Evolutionary conservation across 2,113 vertebrate species (phyloP).

Genomic region (Onychostruthus taczanowskii): DNA sequence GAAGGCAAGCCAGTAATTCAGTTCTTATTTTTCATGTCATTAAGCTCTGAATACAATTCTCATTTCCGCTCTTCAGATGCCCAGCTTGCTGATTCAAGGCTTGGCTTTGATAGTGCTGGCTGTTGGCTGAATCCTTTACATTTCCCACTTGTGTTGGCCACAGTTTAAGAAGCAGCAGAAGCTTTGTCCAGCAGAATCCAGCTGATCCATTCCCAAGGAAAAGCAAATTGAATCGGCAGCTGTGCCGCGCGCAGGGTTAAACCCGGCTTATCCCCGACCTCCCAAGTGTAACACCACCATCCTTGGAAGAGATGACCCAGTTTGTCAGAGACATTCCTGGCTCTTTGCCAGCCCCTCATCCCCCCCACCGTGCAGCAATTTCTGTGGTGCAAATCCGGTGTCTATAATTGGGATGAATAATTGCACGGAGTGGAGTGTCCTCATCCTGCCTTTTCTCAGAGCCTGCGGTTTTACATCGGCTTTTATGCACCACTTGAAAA

Average conservation of each 20-base stretch:
- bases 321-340: slow-evolving; percentile 23
- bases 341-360: background rate
- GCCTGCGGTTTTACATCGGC: background rate
- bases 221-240: background rate
- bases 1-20: background rate
- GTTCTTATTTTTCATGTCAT: background rate
- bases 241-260: background rate
- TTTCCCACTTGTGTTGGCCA: background rate
- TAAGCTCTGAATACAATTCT: background rate
- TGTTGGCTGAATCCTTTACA: background rate
- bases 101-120: background rate
- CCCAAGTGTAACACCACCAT: slow-evolving; percentile 31
- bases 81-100: background rate
- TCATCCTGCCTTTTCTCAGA: background rate
- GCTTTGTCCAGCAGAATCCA: background rate
- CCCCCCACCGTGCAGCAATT: background rate
- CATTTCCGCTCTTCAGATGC: background rate
- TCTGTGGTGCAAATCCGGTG: slow-evolving; percentile 12
- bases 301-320: slow-evolving; percentile 40
- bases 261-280: slow-evolving; percentile 19
- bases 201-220: background rate
- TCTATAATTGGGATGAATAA: slow-evolving; percentile 28
- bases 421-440: background rate
- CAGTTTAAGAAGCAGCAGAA: background rate
- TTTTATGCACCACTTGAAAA: background rate